phyloP scores from a whole-genome alignment of 2,797 vertebrate species.

The Phrynocephalus forsythii region DNA sequence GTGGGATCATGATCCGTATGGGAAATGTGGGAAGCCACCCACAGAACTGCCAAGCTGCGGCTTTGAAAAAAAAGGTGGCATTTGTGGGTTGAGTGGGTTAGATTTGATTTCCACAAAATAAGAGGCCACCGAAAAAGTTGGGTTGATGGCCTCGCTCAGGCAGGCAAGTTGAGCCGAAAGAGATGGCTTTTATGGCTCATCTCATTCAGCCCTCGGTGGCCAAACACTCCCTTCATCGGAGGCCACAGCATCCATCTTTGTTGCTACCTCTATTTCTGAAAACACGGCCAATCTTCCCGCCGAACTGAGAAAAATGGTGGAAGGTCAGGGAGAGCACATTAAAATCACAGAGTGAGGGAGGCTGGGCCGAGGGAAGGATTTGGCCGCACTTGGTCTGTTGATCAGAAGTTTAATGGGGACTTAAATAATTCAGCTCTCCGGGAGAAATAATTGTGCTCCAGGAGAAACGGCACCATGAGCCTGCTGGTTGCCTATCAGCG shows the following conservation, averaged over 20 bases:
- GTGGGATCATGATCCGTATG: background rate
- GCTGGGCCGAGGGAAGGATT: constrained; percentile 67
- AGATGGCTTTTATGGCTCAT: constrained; percentile 71
- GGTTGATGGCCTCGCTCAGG: constrained; percentile 66
- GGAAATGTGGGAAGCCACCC: background rate
- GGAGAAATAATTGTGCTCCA: constrained; percentile 68
- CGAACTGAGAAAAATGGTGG: constrained; percentile 32
- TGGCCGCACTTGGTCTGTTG: constrained; percentile 80
- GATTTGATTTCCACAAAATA: constrained; percentile 73
- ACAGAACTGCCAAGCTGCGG: background rate
- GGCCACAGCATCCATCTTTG: constrained; percentile 42
- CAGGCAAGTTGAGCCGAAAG: constrained; percentile 62
- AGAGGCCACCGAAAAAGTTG: constrained; percentile 65
- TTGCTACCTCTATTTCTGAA: background rate
- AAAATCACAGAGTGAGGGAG: constrained; percentile 37
- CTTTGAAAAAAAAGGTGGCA: constrained; percentile 7
- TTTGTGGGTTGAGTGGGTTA: constrained; percentile 60
- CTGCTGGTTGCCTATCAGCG: constrained; percentile 47
- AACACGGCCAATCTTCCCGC: constrained; percentile 60
- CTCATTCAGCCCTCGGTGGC: constrained; percentile 66
- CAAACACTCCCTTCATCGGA: constrained; percentile 47
- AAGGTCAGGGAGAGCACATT: constrained; percentile 47
- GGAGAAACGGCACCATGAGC: constrained; percentile 87
- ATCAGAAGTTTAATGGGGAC: constrained; percentile 87
- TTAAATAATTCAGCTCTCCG: constrained; percentile 90